Evolutionary conservation across 2,113 vertebrate genomes (phyloP).

Genomic region (Helogale parvula): DNA sequence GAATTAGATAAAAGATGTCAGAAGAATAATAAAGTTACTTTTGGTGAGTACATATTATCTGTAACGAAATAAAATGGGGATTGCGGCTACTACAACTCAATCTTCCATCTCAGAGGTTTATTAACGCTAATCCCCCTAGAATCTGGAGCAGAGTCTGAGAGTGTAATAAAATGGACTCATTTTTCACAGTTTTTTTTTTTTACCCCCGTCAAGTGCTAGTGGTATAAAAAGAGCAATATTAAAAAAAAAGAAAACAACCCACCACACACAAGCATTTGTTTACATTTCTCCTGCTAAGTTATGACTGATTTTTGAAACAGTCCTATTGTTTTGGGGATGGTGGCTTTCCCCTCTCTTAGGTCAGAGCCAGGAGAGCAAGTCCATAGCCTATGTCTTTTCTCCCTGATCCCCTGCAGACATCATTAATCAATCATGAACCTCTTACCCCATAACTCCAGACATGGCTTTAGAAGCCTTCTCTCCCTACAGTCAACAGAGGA

Average conservation of each 20-base stretch:
- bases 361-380: background rate
- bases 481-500: background rate
- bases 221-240: slow-evolving; percentile 22
- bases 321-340: background rate
- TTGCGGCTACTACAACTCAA: slow-evolving; percentile 47
- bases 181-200: slow-evolving; percentile 40
- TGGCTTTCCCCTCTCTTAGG: background rate
- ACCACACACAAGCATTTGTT: background rate
- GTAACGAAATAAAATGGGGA: slow-evolving; percentile 51
- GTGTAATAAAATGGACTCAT: slow-evolving; percentile 41
- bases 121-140: slow-evolving; percentile 57
- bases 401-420: background rate
- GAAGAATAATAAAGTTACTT: slow-evolving; percentile 61
- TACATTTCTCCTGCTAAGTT: slow-evolving; percentile 39
- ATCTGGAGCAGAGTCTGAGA: background rate
- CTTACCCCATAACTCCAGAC: background rate
- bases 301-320: background rate
- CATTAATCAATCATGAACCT: background rate
- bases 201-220: background rate
- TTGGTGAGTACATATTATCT: slow-evolving; percentile 9
- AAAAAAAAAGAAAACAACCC: background rate
- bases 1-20: slow-evolving; percentile 59
- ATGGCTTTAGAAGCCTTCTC: background rate
- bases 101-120: slow-evolving; percentile 65
- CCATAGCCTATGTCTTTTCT: background rate